These are phyloP conservation scores for Deilephila elpenor DNA, from an alignment of 2,888 invertebrate species.

Conservation along the genomic window DNA sequence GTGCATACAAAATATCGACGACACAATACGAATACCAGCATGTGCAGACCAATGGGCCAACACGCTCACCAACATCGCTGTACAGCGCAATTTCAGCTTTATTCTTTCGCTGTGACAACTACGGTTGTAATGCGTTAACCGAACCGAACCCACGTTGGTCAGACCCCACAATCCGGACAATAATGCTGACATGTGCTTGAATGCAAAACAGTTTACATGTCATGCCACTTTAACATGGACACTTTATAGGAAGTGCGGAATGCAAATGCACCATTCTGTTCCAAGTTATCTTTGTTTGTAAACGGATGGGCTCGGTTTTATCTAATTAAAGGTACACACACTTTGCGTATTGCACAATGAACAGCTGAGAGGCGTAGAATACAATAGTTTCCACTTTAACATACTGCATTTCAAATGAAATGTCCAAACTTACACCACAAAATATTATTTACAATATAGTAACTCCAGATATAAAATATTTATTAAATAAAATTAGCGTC, in stretches of 20 bases:
- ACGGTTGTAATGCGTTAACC: neutral
- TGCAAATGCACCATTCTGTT: constrained; percentile 52
- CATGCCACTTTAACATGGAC: constrained; percentile 71
- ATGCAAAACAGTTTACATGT: constrained; percentile 79
- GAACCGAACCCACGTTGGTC: constrained; percentile 38
- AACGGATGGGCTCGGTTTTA: constrained; percentile 32
- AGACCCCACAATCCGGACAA: constrained; percentile 71
- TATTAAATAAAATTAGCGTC: neutral
- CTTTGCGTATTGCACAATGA: neutral
- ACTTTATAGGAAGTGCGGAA: constrained; percentile 70
- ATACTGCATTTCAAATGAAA: neutral
- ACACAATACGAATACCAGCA: constrained; percentile 73
- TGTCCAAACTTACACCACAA: neutral
- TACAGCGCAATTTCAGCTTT: constrained; percentile 47
- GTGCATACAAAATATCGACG: constrained; percentile 81
- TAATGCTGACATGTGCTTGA: constrained; percentile 77
- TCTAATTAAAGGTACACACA: constrained; percentile 35
- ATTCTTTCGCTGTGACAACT: constrained; percentile 35
- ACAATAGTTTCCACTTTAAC: neutral
- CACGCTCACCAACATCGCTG: constrained; percentile 36
- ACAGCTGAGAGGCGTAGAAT: neutral
- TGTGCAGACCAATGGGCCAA: constrained; percentile 53
- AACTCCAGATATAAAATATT: neutral
- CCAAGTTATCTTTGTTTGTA: constrained; percentile 41
- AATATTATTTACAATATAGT: neutral